phyloP scores from a whole-genome alignment of 2,113 vertebrate species.

The Catagonus wagneri region DNA sequence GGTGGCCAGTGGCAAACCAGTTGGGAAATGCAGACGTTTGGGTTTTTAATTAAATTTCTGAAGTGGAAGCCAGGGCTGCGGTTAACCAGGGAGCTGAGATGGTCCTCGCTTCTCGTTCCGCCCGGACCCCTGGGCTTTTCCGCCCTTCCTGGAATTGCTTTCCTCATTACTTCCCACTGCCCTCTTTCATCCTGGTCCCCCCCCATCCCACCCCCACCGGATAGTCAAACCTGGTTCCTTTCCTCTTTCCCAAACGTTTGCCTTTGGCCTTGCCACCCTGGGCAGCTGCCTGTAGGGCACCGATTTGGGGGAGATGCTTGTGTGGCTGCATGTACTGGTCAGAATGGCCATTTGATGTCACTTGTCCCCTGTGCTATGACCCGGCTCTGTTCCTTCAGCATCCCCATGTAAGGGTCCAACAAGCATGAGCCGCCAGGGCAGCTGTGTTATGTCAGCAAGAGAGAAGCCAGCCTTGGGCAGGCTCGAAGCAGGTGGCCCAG shows the following conservation, averaged over 20 bases:
- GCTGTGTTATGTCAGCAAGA: neutral
- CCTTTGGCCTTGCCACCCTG: neutral
- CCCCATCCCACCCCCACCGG: fast-evolving
- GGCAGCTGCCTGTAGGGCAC: neutral
- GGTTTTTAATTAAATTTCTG: conserved; percentile 71
- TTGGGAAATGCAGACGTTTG: conserved; percentile 53
- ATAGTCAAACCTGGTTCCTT: too few relatives aligned
- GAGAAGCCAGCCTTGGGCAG: neutral
- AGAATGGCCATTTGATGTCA: fast-evolving
- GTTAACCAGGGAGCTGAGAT: conserved; percentile 14
- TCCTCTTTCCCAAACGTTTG: neutral
- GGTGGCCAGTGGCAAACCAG: conserved; percentile 8
- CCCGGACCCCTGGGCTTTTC: neutral
- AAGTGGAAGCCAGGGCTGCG: conserved; percentile 60
- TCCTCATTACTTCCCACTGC: neutral
- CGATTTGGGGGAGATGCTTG: neutral
- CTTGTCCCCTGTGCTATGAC: neutral
- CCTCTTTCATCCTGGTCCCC: neutral
- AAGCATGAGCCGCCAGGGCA: fast-evolving
- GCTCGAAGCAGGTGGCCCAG: neutral
- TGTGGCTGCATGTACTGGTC: neutral
- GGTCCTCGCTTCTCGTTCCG: neutral
- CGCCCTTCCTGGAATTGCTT: neutral
- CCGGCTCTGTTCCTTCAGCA: neutral
- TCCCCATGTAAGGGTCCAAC: neutral